Evolutionary conservation across 1,140 invertebrate genomes (phyloP).

Genomic region (Cotesia chilonis): DNA sequence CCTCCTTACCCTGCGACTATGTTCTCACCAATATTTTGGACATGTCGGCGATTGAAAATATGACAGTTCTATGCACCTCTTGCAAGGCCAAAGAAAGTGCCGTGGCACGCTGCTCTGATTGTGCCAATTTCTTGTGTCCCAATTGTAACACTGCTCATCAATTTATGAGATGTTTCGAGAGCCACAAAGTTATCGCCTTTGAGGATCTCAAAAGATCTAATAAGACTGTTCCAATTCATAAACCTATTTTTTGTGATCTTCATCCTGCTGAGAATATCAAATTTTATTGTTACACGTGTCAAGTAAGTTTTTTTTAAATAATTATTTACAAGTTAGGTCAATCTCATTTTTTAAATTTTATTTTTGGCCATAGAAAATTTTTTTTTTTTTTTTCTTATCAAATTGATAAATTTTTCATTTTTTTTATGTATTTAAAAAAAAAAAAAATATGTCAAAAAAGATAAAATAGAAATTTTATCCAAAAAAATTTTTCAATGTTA

Average conservation of each 20-base stretch:
- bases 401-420: too few relatives aligned
- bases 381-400: too few relatives aligned
- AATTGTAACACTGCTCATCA: slow-evolving; percentile 94
- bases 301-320: slow-evolving; percentile 63
- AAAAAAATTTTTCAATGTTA: too few relatives aligned
- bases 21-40: slow-evolving; percentile 86
- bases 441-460: too few relatives aligned
- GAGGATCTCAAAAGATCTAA: slow-evolving; percentile 84
- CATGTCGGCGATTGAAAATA: slow-evolving; percentile 79
- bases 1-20: slow-evolving; percentile 82
- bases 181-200: slow-evolving; percentile 87
- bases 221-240: slow-evolving; percentile 80
- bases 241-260: slow-evolving; percentile 80
- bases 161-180: slow-evolving; percentile 94
- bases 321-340: too few relatives aligned
- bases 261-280: slow-evolving; percentile 82
- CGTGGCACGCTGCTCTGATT: slow-evolving; percentile 90
- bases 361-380: too few relatives aligned
- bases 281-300: slow-evolving; percentile 84
- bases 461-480: too few relatives aligned
- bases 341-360: too few relatives aligned
- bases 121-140: slow-evolving; percentile 90
- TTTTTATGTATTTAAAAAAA: too few relatives aligned
- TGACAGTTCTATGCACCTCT: slow-evolving; percentile 83
- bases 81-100: slow-evolving; percentile 90